Conservation (phyloP, 2,888 invertebrate species). For the Drosophila putrida region DNA sequence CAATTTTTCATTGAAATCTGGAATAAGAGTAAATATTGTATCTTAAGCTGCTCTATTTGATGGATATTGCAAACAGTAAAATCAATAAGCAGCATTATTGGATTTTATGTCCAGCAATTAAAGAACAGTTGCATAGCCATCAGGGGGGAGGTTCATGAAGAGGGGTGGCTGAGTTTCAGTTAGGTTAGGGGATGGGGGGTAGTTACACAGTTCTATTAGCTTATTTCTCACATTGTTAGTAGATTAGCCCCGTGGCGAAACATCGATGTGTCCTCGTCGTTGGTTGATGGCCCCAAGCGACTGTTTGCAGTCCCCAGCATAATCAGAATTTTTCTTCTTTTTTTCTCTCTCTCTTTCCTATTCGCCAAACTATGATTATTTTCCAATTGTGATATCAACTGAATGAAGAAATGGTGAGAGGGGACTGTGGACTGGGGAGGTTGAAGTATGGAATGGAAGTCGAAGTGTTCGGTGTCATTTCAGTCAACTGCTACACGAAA, state of each 20-base stretch:
- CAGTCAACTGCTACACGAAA: slow-evolving; percentile 53
- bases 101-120: slow-evolving; percentile 52
- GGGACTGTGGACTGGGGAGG: not conserved
- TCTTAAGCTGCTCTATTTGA: slow-evolving; percentile 2
- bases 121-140: slow-evolving; percentile 24
- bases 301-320: slow-evolving; percentile 63
- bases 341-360: too few relatives aligned
- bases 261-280: slow-evolving; percentile 2
- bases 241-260: slow-evolving; percentile 41
- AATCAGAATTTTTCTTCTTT: slow-evolving; percentile 56
- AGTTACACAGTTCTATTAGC: slow-evolving; percentile 28
- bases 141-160: not conserved
- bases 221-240: slow-evolving; percentile 62
- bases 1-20: too few relatives aligned
- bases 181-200: not conserved
- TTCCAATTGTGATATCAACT: slow-evolving; percentile 58
- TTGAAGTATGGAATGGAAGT: not conserved
- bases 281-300: slow-evolving; percentile 38
- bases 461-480: slow-evolving; percentile 33
- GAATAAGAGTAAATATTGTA: too few relatives aligned
- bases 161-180: not conserved
- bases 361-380: slow-evolving; percentile 65
- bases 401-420: not conserved
- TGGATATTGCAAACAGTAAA: slow-evolving; percentile 19
- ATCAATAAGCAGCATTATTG: slow-evolving; percentile 55